A percentile compares a stretch with the other conserved stretches of the same genome.
phyloP scores from a whole-genome alignment of 2,113 vertebrate genomes.

The Cyanoderma ruficeps region DNA sequence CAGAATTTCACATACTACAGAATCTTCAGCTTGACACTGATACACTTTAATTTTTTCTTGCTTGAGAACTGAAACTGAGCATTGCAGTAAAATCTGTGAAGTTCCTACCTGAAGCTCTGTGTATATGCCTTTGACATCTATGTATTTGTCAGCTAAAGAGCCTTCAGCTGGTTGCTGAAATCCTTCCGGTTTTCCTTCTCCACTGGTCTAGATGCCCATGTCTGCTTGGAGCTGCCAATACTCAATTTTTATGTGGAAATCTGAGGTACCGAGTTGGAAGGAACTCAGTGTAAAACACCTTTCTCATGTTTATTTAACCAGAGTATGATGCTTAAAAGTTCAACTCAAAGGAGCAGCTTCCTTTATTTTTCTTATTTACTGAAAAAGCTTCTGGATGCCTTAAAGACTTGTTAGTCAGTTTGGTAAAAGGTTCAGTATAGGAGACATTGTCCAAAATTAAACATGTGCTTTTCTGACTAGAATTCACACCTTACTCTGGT shows the following conservation, averaged over 20 bases:
- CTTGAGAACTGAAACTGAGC: background rate
- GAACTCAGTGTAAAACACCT: background rate
- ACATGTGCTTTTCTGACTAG: background rate
- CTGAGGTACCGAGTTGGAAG: background rate
- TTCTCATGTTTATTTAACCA: background rate
- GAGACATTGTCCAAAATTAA: background rate
- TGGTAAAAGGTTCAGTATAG: background rate
- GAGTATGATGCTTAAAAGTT: background rate
- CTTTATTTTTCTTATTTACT: background rate
- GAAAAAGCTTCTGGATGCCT: background rate
- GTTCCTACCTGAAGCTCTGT: background rate
- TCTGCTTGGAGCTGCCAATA: background rate
- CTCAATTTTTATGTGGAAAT: background rate
- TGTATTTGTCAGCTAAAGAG: background rate
- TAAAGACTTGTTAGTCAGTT: background rate
- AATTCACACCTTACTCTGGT: background rate
- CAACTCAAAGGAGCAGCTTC: background rate
- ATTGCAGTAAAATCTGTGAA: background rate
- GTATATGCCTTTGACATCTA: background rate
- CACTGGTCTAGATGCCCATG: background rate
- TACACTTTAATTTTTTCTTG: background rate
- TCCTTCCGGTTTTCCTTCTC: background rate
- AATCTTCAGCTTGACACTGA: background rate
- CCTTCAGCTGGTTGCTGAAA: background rate
- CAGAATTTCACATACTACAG: background rate